Evolutionary conservation across 2,113 vertebrate genomes (phyloP), one percentile per base, ranked within the genome.

Genomic region (Leptocoma aspasia): DNA sequence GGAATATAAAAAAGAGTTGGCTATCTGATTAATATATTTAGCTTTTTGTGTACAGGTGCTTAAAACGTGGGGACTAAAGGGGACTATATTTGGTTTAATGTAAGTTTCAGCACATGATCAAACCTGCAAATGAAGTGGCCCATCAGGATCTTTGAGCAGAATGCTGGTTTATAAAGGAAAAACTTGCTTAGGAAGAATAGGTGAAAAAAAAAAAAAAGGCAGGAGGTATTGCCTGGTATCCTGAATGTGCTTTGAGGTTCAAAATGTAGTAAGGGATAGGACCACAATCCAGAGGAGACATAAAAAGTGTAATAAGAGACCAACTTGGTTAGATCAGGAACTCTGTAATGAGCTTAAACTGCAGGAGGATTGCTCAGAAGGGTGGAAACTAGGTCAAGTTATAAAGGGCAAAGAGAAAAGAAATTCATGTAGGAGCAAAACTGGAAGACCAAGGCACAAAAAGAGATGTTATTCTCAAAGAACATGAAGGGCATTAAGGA

Each of bases 381-480:
- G 44, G 86, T 96, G 92, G 96, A 96, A 97, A 96, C 72, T 96
- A 81, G 94, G 96, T 96, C 96, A 93, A 92, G 86, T 93, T 93
- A 52, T 56, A 93, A 93, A 93, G 94, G 94, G 83, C 86, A 96
- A 77, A 86, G 16, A 81, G 86, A 73, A 89, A 77, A 81, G 68
- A 89, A 95, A 96, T 86, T 45, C 52, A 78, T 86, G 69, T 73
- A 86, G 89, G 60, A 82, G 75, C 76, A 70, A 68, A 96, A 89
- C 68, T 44, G 89, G 92, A 68, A 92, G 79, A 64, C 86, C 82
- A 89, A 81, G 86, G 91, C 83, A 89, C 68, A 81, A 52, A 92
- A 49, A 69, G 73, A 83, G 54, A 63, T 60, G 64, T 59, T 86
- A 22, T 90, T 90, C 56, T 93, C 71, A 20, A 72, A 86, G 72